These are phyloP conservation scores for Tetragonula clypearis DNA, from an alignment of 1,140 invertebrate genomes.

Conservation along the genomic window DNA sequence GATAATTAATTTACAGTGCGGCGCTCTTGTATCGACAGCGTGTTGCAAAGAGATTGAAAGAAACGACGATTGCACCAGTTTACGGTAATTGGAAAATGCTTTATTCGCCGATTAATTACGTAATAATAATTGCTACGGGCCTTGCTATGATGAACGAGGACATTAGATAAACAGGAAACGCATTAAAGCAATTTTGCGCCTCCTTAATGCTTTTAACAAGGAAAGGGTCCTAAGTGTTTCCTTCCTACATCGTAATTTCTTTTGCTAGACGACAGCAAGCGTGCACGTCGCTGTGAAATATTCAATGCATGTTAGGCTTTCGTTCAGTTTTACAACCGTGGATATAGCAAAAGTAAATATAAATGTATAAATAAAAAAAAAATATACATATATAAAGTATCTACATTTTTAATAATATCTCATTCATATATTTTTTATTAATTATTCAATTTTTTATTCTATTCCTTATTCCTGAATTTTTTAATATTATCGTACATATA, in stretches of 20 bases:
- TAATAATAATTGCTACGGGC: neutral
- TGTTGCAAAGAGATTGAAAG: neutral
- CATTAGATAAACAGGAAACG: conserved; percentile 20
- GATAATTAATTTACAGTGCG: neutral
- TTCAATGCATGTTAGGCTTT: neutral
- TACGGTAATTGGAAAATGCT: neutral
- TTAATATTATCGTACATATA: too few relatives aligned
- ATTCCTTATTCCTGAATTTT: too few relatives aligned
- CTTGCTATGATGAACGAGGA: neutral
- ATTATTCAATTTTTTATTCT: too few relatives aligned
- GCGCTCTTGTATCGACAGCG: neutral
- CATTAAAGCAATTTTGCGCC: conserved; percentile 9
- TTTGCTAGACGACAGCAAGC: neutral
- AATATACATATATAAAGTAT: too few relatives aligned
- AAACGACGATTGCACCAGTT: neutral
- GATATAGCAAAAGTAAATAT: too few relatives aligned
- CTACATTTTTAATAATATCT: too few relatives aligned
- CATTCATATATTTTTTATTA: too few relatives aligned
- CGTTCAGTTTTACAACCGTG: neutral
- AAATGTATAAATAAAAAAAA: too few relatives aligned
- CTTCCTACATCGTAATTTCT: neutral
- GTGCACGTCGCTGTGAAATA: neutral
- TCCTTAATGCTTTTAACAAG: conserved; percentile 7
- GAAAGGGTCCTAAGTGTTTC: conserved; percentile 12
- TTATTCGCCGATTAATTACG: neutral